Conservation (phyloP, 2,113 vertebrate genomes). For the Crotalus viridis region DNA sequence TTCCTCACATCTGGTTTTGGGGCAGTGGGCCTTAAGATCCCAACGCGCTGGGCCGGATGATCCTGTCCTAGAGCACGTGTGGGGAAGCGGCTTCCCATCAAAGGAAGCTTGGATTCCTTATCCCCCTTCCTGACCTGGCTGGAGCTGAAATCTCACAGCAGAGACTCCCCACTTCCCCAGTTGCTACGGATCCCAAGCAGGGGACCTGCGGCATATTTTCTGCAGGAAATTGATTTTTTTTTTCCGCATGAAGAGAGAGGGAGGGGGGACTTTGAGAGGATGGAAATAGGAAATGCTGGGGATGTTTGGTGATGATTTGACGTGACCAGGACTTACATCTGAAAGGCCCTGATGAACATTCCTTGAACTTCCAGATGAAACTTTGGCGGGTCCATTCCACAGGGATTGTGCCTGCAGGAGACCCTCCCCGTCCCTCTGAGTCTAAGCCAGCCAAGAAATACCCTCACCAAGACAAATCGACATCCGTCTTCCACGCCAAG, state of each 20-base stretch:
- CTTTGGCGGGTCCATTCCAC: conserved; percentile 72
- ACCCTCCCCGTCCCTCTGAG: conserved; percentile 26
- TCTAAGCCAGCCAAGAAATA: conserved; percentile 39
- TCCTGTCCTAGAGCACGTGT: not conserved
- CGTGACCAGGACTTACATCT: no score
- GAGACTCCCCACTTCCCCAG: not conserved
- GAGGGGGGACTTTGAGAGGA: not conserved
- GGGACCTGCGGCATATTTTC: not conserved
- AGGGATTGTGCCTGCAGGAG: conserved; percentile 60
- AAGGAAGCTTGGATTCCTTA: not conserved
- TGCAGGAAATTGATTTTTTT: not conserved
- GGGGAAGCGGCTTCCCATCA: not conserved
- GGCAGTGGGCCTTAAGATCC: not conserved
- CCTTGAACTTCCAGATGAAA: conserved; percentile 60
- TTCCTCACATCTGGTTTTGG: not conserved
- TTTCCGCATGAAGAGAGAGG: not conserved
- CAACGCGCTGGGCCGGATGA: no score
- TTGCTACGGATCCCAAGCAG: not conserved
- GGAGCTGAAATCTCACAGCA: not conserved
- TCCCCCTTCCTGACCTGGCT: not conserved
- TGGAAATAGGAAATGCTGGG: not conserved
- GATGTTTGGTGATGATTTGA: not conserved
- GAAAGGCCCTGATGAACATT: not conserved
- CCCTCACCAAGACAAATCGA: conserved; percentile 51
- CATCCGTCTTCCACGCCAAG: conserved; percentile 67